These are phyloP conservation scores for Ooceraea biroi DNA, from an alignment of 1,140 invertebrate genomes.

Conservation along the genomic window DNA sequence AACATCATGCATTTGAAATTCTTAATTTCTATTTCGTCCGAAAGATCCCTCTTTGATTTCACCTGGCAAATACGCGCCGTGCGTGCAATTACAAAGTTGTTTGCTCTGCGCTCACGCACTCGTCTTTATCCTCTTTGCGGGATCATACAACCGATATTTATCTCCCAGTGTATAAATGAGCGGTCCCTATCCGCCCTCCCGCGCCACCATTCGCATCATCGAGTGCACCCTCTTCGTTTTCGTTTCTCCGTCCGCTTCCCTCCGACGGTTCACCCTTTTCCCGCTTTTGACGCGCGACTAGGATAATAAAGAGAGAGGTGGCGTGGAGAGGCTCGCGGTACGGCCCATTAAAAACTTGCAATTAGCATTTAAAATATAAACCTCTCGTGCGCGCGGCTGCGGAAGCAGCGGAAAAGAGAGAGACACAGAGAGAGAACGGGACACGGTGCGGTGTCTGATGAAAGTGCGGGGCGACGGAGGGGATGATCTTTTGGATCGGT, in stretches of 20 bases:
- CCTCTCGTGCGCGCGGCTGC: constrained; percentile 66
- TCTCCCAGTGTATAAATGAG: constrained; percentile 6
- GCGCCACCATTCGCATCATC: constrained; percentile 27
- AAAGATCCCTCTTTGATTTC: constrained; percentile 29
- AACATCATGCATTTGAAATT: neutral
- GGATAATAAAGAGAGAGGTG: constrained; percentile 66
- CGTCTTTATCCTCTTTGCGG: neutral
- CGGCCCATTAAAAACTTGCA: constrained; percentile 85
- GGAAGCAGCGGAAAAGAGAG: too few species aligned
- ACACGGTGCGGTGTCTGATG: constrained; percentile 72
- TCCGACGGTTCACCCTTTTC: constrained; percentile 30
- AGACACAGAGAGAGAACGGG: constrained; percentile 35
- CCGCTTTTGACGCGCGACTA: constrained; percentile 61
- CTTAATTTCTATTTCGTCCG: constrained; percentile 7
- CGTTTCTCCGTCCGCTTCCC: constrained; percentile 12
- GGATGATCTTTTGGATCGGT: constrained; percentile 84
- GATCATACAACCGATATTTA: constrained; percentile 49
- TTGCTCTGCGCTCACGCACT: neutral
- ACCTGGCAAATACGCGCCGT: neutral
- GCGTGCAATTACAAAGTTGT: neutral
- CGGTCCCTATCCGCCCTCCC: neutral
- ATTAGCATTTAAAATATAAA: constrained; percentile 86
- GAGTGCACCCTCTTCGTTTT: constrained; percentile 40
- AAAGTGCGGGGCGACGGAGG: constrained; percentile 67
- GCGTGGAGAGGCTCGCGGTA: constrained; percentile 70